Evolutionary conservation across 2,888 invertebrate species (phyloP).

Genomic region (Sipha maydis): DNA sequence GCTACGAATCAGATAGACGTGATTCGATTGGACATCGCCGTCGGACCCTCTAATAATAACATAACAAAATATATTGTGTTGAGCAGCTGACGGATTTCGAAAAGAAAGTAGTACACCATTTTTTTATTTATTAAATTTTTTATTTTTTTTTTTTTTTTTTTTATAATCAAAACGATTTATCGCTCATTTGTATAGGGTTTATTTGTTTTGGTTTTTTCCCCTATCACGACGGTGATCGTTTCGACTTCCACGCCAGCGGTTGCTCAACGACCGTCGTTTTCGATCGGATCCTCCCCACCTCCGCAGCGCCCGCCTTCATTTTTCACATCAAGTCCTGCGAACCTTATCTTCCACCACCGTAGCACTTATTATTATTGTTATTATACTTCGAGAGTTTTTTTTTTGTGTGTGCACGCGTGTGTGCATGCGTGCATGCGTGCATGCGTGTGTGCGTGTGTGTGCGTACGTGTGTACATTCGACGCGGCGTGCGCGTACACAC

Average conservation of each 20-base stretch:
- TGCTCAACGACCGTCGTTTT: neutral
- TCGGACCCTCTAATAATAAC: too few species aligned
- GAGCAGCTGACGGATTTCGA: neutral
- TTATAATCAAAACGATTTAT: neutral
- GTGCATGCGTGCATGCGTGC: neutral
- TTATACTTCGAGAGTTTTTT: neutral
- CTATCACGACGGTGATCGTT: neutral
- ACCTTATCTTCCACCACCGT: constrained; percentile 13
- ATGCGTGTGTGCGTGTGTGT: neutral
- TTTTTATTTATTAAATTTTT: neutral
- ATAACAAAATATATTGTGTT: too few species aligned
- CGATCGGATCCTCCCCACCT: neutral
- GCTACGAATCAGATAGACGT: neutral
- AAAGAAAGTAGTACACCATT: neutral
- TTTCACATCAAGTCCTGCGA: constrained; percentile 17
- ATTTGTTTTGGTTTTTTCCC: neutral
- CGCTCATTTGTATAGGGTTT: neutral
- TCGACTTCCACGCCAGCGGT: neutral
- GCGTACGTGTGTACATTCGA: neutral
- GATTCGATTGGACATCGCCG: neutral
- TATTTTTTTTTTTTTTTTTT: neutral
- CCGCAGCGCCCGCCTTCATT: neutral
- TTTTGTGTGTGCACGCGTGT: neutral
- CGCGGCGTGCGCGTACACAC: neutral
- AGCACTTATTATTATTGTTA: neutral